Base-by-base conservation (phyloP, 2,113 vertebrate genomes). In the Rhombomys opimus region DNA sequence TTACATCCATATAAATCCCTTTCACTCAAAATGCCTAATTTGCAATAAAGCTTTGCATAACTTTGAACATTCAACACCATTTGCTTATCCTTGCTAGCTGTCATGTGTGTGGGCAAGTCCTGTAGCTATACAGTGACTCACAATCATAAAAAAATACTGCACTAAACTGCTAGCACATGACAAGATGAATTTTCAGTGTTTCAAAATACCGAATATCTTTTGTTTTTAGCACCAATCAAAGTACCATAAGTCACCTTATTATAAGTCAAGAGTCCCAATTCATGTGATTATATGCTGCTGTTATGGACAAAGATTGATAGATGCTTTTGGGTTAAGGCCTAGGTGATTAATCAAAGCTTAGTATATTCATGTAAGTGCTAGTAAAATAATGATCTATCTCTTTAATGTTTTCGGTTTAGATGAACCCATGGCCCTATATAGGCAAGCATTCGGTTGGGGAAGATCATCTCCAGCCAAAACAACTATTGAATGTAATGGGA, bases 31-130 rank as follows among this genome's bases (percentile, higher is more conserved):
- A 80, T 7, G 6, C 12, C 63, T 32, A 88, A 70, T 5, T 35
- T 70, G 25, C 22, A 52, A 46, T 10, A 70, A 10, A 70, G 13
- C 5, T 78, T 35, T 35, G 13, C 3, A 80, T 46, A 80, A 41
- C 0, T 32, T 38, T 14, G 17, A 73, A 27, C 1, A 1, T 5
- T 67, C 1, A 70, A 10, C 5, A 3, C 7, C 25, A 65, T 63
- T 35, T 59, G 46, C 8, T 88, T 13, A 20, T 18, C 30, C 12
- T 65, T 35, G 0, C 35, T 72, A 18, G 2, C 12, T 50, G 35
- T 52, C 46, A 9, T 25, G 46, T 27, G 7, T 10, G 3, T 81
- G 27, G 68, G 13, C 10, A 46, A 10, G 18, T 27, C 1, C 9
- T 59, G 6, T 27, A 50, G 7, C 13, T 61, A 13, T 59, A 23